phyloP scores from a whole-genome alignment of 1,140 invertebrate species.

The Lamellibrachia luymesi region DNA sequence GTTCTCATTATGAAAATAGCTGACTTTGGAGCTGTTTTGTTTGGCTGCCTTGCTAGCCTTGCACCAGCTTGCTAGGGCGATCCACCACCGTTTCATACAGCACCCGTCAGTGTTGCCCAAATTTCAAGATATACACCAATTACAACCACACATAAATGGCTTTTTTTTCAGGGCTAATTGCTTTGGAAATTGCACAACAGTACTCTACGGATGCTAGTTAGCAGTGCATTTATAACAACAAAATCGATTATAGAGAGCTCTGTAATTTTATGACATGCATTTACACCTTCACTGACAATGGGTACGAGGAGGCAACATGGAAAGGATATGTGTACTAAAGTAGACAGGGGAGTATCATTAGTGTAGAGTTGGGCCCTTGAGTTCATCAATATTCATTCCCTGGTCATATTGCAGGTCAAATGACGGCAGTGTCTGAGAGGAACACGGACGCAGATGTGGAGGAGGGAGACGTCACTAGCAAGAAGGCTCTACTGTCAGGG shows the following conservation, averaged over 20 bases:
- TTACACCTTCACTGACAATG: not conserved
- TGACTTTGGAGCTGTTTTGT: too few relatives aligned
- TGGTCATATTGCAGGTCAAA: not conserved
- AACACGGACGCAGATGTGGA: constrained; percentile 7
- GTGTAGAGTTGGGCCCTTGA: not conserved
- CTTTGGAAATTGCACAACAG: too few relatives aligned
- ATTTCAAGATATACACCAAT: too few relatives aligned
- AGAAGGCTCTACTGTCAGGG: constrained; percentile 25
- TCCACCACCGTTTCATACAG: too few relatives aligned
- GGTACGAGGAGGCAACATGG: not conserved
- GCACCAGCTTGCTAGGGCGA: too few relatives aligned
- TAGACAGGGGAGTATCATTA: not conserved
- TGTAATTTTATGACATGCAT: not conserved
- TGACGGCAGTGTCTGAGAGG: constrained; percentile 23
- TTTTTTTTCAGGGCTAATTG: too few relatives aligned
- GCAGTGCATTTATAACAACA: too few relatives aligned
- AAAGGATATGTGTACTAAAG: not conserved
- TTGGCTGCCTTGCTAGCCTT: too few relatives aligned
- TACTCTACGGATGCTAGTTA: too few relatives aligned
- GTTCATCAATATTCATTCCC: not conserved
- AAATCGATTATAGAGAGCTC: not conserved
- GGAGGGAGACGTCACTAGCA: constrained; percentile 43
- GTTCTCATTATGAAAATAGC: too few relatives aligned
- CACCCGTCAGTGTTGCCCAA: too few relatives aligned
- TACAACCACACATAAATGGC: too few relatives aligned